Percentiles rank a stretch among this genome's conserved stretches.
Evolutionary conservation across 2,888 invertebrate genomes (phyloP).

Genomic region (Oxystoma pomonae): DNA sequence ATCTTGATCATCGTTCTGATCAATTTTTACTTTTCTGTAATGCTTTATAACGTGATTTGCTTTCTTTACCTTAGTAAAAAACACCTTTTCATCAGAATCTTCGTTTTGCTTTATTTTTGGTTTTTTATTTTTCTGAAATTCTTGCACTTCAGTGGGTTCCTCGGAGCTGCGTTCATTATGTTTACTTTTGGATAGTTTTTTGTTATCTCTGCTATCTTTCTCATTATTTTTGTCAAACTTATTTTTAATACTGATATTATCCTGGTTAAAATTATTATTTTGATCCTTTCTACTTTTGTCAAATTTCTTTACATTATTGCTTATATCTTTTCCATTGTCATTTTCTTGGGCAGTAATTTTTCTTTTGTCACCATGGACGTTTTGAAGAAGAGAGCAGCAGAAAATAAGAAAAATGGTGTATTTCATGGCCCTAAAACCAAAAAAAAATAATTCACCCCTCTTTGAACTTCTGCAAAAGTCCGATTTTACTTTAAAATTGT

Average conservation of each 20-base stretch:
- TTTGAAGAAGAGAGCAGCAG: not conserved
- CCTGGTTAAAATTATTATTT: not conserved
- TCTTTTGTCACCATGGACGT: not conserved
- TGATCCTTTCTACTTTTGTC: constrained; percentile 1
- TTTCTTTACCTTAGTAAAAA: constrained; percentile 9
- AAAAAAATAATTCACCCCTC: too few relatives aligned
- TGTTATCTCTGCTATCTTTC: not conserved
- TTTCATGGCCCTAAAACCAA: not conserved
- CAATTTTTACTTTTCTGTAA: constrained; percentile 1
- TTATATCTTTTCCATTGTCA: constrained; percentile 1
- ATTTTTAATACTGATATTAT: too few relatives aligned
- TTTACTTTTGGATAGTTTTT: not conserved
- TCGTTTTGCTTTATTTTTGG: not conserved
- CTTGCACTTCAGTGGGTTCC: constrained; percentile 6
- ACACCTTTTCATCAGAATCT: constrained; percentile 4
- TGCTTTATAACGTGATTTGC: constrained; percentile 9
- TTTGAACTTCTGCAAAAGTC: too few relatives aligned
- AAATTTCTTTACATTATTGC: not conserved
- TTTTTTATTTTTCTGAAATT: constrained; percentile 5
- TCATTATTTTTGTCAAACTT: not conserved
- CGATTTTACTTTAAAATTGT: too few relatives aligned
- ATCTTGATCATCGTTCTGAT: constrained; percentile 13
- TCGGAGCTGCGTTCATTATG: not conserved
- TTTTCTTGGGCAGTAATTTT: not conserved
- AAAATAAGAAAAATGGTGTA: not conserved